phyloP scores from a whole-genome alignment of 2,113 vertebrate species.

The Macrotus californicus region DNA sequence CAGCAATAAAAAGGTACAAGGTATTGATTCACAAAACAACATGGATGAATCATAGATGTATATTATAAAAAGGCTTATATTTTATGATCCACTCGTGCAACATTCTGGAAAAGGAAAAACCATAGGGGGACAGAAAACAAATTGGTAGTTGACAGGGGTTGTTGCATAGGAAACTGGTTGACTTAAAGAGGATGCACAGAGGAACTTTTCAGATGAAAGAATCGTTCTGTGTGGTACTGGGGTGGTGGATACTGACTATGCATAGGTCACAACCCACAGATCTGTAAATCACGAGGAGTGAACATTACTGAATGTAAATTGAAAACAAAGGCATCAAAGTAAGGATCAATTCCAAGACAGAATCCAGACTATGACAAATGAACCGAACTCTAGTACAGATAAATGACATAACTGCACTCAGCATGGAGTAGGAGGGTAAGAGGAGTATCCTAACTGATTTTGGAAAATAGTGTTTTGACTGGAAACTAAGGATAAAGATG shows the following conservation, averaged over 20 bases:
- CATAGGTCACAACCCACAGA: neutral
- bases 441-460: neutral
- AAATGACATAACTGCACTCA: neutral
- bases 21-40: neutral
- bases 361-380: neutral
- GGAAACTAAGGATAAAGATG: neutral
- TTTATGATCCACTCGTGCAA: neutral
- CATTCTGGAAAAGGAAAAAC: neutral
- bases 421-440: neutral
- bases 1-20: neutral
- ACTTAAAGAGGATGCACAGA: neutral
- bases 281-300: neutral
- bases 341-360: neutral
- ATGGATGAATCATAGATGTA: neutral
- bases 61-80: neutral
- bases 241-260: neutral
- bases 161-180: neutral
- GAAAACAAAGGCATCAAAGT: neutral
- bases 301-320: neutral
- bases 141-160: neutral
- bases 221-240: neutral
- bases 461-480: neutral
- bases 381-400: neutral
- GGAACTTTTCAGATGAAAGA: neutral
- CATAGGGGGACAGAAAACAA: neutral